Percentiles rank a stretch among this genome's conserved stretches.
These are phyloP conservation scores for Sander lucioperca DNA, from an alignment of 2,113 vertebrate species.

Conservation along the genomic window DNA sequence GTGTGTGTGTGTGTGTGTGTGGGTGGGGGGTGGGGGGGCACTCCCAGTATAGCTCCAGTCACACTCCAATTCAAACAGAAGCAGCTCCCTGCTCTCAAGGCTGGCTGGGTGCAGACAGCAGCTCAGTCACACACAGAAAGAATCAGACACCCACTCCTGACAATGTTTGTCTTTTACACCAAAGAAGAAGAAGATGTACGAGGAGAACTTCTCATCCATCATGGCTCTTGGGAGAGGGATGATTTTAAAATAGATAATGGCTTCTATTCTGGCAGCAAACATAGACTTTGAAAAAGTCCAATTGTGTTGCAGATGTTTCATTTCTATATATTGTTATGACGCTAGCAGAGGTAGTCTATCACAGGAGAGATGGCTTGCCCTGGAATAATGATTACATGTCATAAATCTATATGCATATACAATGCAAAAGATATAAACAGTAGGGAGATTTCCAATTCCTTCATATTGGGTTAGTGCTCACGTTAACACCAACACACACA, in stretches of 20 bases:
- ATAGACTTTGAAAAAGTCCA: neutral
- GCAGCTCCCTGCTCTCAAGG: conserved; percentile 42
- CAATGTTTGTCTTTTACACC: conserved; percentile 35
- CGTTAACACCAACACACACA: neutral
- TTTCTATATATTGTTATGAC: neutral
- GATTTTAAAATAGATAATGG: neutral
- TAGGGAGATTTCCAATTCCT: neutral
- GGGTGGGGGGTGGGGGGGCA: neutral
- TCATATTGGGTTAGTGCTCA: neutral
- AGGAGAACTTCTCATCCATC: conserved; percentile 5
- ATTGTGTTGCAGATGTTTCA: neutral
- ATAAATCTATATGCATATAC: neutral
- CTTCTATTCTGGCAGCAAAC: neutral
- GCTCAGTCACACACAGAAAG: conserved; percentile 31
- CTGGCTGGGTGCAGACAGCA: conserved; percentile 59
- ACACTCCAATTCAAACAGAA: conserved; percentile 78
- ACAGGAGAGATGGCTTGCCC: neutral
- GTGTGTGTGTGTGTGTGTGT: conserved; percentile 21
- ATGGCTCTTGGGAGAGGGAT: neutral
- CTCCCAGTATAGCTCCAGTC: conserved; percentile 70
- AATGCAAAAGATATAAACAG: neutral
- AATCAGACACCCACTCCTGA: conserved; percentile 16
- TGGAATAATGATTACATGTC: neutral
- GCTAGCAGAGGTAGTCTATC: neutral
- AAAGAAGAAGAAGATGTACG: conserved; percentile 11